Percentiles rank a stretch among this genome's conserved stretches.
These are phyloP conservation scores for Danio aesculapii DNA, from an alignment of 2,797 vertebrate species.

Conservation along the genomic window DNA sequence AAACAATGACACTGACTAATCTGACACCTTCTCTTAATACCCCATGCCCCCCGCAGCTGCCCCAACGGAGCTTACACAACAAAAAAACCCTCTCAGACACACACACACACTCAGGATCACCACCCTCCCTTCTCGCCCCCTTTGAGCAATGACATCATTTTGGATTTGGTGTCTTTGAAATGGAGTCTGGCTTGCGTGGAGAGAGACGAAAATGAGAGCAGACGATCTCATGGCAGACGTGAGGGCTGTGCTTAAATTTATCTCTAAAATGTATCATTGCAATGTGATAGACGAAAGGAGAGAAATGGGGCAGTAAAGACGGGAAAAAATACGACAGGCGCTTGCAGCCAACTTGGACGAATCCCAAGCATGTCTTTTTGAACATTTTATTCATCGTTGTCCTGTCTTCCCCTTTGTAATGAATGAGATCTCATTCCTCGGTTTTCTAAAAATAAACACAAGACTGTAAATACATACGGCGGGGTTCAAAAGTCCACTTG, in stretches of 20 bases:
- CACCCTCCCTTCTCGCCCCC: constrained; percentile 64
- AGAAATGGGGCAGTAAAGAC: constrained; percentile 23
- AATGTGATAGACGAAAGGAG: constrained; percentile 42
- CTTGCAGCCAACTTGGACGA: constrained; percentile 35
- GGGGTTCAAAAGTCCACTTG: constrained; percentile 15
- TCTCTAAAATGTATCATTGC: constrained; percentile 44
- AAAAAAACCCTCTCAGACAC: constrained; percentile 50
- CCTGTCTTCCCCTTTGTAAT: constrained; percentile 12
- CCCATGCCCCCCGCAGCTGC: constrained; percentile 55
- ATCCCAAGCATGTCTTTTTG: constrained; percentile 32
- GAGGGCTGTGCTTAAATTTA: constrained; percentile 72
- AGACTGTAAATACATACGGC: not conserved
- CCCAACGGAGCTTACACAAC: constrained; percentile 47
- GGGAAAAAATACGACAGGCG: constrained; percentile 24
- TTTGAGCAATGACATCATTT: constrained; percentile 79
- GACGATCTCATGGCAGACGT: constrained; percentile 73
- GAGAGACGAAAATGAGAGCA: constrained; percentile 59
- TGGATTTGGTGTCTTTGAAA: constrained; percentile 73
- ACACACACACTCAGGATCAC: constrained; percentile 39
- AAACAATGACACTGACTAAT: constrained; percentile 66
- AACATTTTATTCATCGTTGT: constrained; percentile 28
- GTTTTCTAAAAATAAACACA: constrained; percentile 52
- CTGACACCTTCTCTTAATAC: constrained; percentile 64
- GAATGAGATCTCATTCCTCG: constrained; percentile 38
- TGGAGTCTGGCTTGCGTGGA: constrained; percentile 67